Conservation (phyloP, 2,888 invertebrate genomes). For the Pyrrhosoma nymphula region DNA sequence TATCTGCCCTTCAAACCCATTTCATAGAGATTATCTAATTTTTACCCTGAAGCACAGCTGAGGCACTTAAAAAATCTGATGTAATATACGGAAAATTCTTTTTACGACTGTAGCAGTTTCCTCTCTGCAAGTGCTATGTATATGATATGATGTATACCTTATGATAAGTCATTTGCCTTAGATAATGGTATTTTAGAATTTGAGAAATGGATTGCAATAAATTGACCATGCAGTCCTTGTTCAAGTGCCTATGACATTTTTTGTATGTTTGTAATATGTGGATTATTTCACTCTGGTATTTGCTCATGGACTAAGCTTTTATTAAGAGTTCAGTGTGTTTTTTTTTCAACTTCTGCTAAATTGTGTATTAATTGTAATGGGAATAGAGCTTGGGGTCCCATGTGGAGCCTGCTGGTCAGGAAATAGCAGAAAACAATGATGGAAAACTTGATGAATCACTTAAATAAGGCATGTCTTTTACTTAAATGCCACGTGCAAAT, state of each 20-base stretch:
- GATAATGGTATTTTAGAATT: slow-evolving; percentile 50
- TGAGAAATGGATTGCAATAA: slow-evolving; percentile 52
- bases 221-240: slow-evolving; percentile 58
- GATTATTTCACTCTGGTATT: slow-evolving; percentile 17
- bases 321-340: slow-evolving; percentile 56
- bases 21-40: slow-evolving; percentile 47
- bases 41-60: slow-evolving; percentile 47
- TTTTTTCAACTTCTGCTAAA: slow-evolving; percentile 43
- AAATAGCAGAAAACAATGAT: slow-evolving; percentile 31
- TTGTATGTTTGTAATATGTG: slow-evolving; percentile 33
- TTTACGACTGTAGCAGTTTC: slow-evolving; percentile 11
- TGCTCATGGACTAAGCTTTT: slow-evolving; percentile 38
- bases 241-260: slow-evolving; percentile 37
- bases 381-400: slow-evolving; percentile 40
- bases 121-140: slow-evolving; percentile 41
- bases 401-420: slow-evolving; percentile 63
- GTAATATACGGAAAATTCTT: slow-evolving; percentile 38
- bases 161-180: slow-evolving; percentile 55
- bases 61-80: background rate
- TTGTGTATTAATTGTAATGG: slow-evolving; percentile 37
- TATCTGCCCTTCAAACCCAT: slow-evolving; percentile 48
- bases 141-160: slow-evolving; percentile 59
- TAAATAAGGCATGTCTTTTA: slow-evolving; percentile 54
- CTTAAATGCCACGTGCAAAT: slow-evolving; percentile 45
- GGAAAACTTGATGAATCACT: slow-evolving; percentile 45